Base-by-base conservation (phyloP, 2,888 invertebrate species). In the Endotricha flammealis region DNA sequence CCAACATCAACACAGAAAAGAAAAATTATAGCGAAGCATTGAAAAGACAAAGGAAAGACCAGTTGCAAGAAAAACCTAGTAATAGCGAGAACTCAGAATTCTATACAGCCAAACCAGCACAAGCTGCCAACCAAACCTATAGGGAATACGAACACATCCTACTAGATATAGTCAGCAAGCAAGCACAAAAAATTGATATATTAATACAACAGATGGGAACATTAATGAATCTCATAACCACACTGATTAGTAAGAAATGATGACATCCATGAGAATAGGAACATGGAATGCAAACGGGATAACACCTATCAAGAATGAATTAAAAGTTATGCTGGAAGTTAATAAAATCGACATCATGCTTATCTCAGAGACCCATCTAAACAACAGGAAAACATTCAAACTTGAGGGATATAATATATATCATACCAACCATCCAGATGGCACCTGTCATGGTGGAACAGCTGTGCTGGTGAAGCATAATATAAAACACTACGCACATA, bases 201-300 rank as follows among this genome's bases (percentile, higher is more conserved):
- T 8, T 34, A 7, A 8, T 34, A 4, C 17, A 20, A 20, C 13
- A 29, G 28, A 28, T 29, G 34, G 34, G 27, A 20, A 28, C 28
- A 11, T 5, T 29, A 20, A 12, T 34, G 3, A 28, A 12, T 9
- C 34, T 34, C 28, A 34, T 34, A 1, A 20, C 28, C 5, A 34
- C 9, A 6, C 28, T 34, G 5, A 29, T 29, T 4, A 28, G 8
- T n/a, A 33, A 20, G 13, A 13, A n/a, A 28, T n/a, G 20, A 29
- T 28, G 28, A 12, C 34, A 1, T 12, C 17, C 5, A 12, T 28
- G 9, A 7, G 34, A 20, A 22, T 29, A 4, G 20, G 22, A 7
- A 28, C 35, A 35, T 35, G 35, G 28, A 35, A 35, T 23, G 22
- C 22, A 14, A 35, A 35, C 6, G 29, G 35, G 4, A 10, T 35